A percentile compares a stretch with the other conserved stretches of the same genome.
Evolutionary conservation across 2,113 vertebrate species (phyloP).

Genomic region (Callithrix jacchus): DNA sequence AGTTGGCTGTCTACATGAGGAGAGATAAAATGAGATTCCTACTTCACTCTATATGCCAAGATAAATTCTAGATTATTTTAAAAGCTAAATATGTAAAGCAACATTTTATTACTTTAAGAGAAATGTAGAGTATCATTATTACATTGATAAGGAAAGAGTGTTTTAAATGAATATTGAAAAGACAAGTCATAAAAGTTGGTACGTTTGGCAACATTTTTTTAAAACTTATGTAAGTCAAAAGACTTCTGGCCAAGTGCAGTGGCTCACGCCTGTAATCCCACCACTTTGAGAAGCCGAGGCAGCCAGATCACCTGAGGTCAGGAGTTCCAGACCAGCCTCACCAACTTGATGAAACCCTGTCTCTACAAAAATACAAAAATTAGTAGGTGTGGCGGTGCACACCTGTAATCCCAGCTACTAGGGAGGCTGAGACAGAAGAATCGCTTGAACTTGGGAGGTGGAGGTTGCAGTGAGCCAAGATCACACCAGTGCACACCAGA

Average conservation of each 20-base stretch:
- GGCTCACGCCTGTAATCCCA: too few species aligned
- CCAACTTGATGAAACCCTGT: too few species aligned
- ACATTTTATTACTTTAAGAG: background rate
- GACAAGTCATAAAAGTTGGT: background rate
- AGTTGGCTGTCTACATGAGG: background rate
- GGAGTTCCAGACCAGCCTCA: too few species aligned
- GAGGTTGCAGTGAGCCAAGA: too few species aligned
- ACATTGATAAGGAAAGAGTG: background rate
- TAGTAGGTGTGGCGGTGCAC: too few species aligned
- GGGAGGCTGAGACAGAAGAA: too few species aligned
- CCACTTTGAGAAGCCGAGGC: too few species aligned
- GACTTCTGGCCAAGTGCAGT: background rate
- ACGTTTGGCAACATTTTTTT: background rate
- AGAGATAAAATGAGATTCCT: background rate
- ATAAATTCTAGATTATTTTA: background rate
- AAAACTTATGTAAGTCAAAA: background rate
- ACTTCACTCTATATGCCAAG: background rate
- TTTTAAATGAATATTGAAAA: slow-evolving; percentile 9
- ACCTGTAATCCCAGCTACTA: too few species aligned
- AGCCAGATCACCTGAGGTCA: too few species aligned
- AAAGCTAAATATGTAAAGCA: background rate
- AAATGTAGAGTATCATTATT: background rate
- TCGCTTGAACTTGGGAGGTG: too few species aligned
- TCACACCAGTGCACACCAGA: too few species aligned
- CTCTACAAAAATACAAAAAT: too few species aligned